phyloP scores from a whole-genome alignment of 2,888 invertebrate species.

The Spatulosminthurus flaviceps region DNA sequence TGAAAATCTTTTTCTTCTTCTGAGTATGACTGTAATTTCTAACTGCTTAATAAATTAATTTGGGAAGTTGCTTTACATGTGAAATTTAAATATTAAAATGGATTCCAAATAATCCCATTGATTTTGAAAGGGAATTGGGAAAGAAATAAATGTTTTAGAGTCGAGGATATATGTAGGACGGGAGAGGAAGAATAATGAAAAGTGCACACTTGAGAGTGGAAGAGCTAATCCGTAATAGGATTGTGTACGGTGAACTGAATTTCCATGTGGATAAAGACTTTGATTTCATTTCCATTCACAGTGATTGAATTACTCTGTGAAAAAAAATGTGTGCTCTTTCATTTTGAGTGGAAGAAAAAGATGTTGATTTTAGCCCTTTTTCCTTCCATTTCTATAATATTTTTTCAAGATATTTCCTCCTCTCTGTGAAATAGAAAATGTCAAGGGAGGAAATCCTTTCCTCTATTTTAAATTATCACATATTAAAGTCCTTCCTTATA shows the following conservation, averaged over 20 bases:
- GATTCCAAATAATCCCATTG: too few relatives aligned
- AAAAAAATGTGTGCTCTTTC: slow-evolving; percentile 13
- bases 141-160: too few relatives aligned
- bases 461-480: slow-evolving; percentile 4
- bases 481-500: not conserved
- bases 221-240: slow-evolving; percentile 30
- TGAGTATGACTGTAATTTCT: too few relatives aligned
- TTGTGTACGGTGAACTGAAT: slow-evolving; percentile 28
- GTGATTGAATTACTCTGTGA: slow-evolving; percentile 32
- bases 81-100: too few relatives aligned
- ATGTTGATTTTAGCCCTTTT: slow-evolving; percentile 2
- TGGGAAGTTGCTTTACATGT: too few relatives aligned
- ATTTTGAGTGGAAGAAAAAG: not conserved
- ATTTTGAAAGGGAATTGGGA: too few relatives aligned
- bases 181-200: not conserved
- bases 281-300: slow-evolving; percentile 41
- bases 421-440: too few relatives aligned
- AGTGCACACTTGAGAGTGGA: not conserved
- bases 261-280: slow-evolving; percentile 42
- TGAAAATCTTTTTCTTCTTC: too few relatives aligned
- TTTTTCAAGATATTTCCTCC: not conserved
- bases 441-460: not conserved
- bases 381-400: not conserved
- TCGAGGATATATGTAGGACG: too few relatives aligned
- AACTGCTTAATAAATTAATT: too few relatives aligned